A percentile compares a stretch with the other conserved stretches of the same genome.
Evolutionary conservation across 35 echinoderm and acorn worm species (phyloP).

Genomic region (Diadema setosum): DNA sequence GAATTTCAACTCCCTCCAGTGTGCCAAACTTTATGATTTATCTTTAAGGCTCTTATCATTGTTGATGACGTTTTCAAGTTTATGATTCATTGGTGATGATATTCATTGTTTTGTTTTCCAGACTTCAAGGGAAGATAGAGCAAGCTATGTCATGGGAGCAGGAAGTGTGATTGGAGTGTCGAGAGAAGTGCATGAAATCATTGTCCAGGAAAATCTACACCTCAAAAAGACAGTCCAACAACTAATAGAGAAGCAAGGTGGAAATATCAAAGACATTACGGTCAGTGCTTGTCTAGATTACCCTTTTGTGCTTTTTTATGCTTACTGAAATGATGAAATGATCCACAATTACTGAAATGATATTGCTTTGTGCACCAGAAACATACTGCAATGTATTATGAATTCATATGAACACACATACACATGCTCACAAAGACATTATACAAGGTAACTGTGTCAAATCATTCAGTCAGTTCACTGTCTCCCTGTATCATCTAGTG

Average conservation of each 20-base stretch:
- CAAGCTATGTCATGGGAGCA: neutral
- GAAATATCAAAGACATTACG: neutral
- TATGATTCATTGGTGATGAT: neutral
- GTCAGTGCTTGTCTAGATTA: too few relatives aligned
- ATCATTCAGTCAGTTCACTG: too few relatives aligned
- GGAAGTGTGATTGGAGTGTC: neutral
- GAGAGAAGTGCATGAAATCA: neutral
- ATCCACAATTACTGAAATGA: too few relatives aligned
- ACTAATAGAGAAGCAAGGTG: neutral
- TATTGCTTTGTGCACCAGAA: too few relatives aligned
- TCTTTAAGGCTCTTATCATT: neutral
- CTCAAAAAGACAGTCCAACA: neutral
- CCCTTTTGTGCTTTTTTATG: too few relatives aligned
- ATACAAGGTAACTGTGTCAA: too few relatives aligned
- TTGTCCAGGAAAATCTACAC: neutral
- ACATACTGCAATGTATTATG: too few relatives aligned
- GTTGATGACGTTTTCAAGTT: neutral
- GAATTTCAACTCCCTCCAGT: too few relatives aligned
- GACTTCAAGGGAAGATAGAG: neutral
- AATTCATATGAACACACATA: too few relatives aligned
- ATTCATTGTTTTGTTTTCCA: neutral
- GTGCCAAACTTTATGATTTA: neutral
- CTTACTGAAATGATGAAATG: too few relatives aligned
- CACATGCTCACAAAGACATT: too few relatives aligned
- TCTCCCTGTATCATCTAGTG: too few relatives aligned